Percentiles rank a stretch among this genome's conserved stretches.
Evolutionary conservation across 1,140 invertebrate genomes (phyloP).

Genomic region (Hetaerina americana): DNA sequence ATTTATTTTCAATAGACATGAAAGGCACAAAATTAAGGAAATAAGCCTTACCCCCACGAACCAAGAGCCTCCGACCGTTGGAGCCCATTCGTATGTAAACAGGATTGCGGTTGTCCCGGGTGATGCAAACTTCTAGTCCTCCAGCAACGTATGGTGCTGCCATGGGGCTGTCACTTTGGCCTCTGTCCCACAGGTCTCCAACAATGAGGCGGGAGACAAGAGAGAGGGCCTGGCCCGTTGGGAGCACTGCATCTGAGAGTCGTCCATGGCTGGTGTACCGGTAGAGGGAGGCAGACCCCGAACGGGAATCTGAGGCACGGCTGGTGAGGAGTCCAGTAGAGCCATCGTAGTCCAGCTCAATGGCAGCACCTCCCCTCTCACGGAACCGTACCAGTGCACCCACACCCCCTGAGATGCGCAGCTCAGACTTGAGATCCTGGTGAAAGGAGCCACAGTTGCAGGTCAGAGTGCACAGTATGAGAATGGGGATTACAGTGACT

Average conservation of each 20-base stretch:
- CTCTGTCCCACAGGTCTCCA: constrained; percentile 49
- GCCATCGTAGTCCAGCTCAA: constrained; percentile 73
- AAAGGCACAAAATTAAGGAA: no score
- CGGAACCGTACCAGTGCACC: constrained; percentile 66
- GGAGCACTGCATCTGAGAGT: constrained; percentile 67
- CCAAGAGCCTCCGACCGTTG: constrained; percentile 20
- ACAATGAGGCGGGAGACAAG: constrained; percentile 59
- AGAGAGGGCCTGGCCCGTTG: constrained; percentile 76
- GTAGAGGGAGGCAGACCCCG: constrained; percentile 41
- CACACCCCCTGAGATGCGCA: constrained; percentile 69
- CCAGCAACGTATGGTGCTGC: constrained; percentile 17
- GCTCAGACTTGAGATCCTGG: constrained; percentile 78
- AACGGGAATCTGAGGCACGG: constrained; percentile 33
- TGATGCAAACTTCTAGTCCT: constrained; percentile 16
- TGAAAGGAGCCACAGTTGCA: no score
- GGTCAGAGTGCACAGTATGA: no score
- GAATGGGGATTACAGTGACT: no score
- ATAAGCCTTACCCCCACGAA: constrained; percentile 24
- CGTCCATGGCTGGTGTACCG: constrained; percentile 78
- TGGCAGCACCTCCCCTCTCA: constrained; percentile 65
- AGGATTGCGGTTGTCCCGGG: constrained; percentile 2
- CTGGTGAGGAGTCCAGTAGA: constrained; percentile 66
- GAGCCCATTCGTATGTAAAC: constrained; percentile 22
- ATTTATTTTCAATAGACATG: no score
- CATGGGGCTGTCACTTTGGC: constrained; percentile 42